A percentile compares a stretch with the other conserved stretches of the same genome.
These are phyloP conservation scores for Squalus acanthias DNA, from an alignment of 2,797 vertebrate genomes.

Conservation along the genomic window DNA sequence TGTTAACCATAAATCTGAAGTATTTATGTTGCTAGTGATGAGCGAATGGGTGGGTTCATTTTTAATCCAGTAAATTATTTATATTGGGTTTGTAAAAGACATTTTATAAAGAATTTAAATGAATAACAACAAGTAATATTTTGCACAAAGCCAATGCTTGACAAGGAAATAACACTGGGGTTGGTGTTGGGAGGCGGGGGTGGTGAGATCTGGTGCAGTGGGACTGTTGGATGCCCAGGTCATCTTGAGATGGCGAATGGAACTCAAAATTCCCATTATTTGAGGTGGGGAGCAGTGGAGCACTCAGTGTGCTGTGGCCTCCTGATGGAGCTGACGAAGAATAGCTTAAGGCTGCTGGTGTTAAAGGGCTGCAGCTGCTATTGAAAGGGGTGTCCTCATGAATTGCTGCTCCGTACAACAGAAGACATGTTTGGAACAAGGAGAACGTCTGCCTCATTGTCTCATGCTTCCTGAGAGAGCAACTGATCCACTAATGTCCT, in stretches of 20 bases:
- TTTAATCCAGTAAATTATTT: constrained; percentile 15
- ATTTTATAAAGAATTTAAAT: neutral
- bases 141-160: neutral
- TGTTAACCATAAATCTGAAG: constrained; percentile 2
- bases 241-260: neutral
- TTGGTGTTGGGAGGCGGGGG: neutral
- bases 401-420: neutral
- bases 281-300: neutral
- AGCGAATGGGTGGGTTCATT: too few relatives aligned
- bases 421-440: too few relatives aligned
- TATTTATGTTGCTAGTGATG: neutral
- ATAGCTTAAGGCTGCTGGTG: neutral
- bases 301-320: neutral
- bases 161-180: neutral
- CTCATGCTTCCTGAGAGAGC: too few relatives aligned
- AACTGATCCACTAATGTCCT: too few relatives aligned
- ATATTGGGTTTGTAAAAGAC: neutral
- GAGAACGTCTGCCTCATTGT: too few relatives aligned
- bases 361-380: neutral
- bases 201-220: neutral
- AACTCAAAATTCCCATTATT: neutral
- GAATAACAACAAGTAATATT: neutral
- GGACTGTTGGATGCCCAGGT: neutral
- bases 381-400: neutral
- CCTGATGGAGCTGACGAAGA: neutral